Conservation (phyloP, 1,140 invertebrate species). For the Hyles vespertilio region DNA sequence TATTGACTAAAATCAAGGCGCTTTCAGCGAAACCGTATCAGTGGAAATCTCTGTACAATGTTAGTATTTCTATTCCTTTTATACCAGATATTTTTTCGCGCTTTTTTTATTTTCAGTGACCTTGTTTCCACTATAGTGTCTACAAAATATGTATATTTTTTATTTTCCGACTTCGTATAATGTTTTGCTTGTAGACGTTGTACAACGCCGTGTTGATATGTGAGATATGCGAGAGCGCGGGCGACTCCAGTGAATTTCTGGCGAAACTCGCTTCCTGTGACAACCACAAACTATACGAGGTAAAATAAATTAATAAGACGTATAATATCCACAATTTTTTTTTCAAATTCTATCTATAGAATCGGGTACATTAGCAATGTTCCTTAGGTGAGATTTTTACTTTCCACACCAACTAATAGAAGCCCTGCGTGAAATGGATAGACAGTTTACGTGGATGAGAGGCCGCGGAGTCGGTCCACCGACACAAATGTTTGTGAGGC, state of each 20-base stretch:
- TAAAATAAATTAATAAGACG: constrained; percentile 22
- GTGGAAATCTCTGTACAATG: constrained; percentile 81
- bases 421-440: too few relatives aligned
- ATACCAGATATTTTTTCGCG: too few relatives aligned
- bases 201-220: constrained; percentile 80
- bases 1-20: constrained; percentile 78
- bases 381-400: too few relatives aligned
- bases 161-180: too few relatives aligned
- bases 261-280: constrained; percentile 74
- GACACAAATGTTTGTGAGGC: too few relatives aligned
- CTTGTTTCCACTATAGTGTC: neutral
- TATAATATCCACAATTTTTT: too few relatives aligned
- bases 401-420: too few relatives aligned
- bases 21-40: constrained; percentile 79
- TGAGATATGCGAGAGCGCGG: constrained; percentile 77
- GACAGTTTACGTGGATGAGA: too few relatives aligned
- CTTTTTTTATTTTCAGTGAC: constrained; percentile 3
- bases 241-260: constrained; percentile 72
- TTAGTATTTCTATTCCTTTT: constrained; percentile 38
- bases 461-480: too few relatives aligned
- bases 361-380: too few relatives aligned
- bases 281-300: constrained; percentile 78
- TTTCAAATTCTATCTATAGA: too few relatives aligned
- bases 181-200: constrained; percentile 75
- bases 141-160: too few relatives aligned